Base-by-base conservation (phyloP, 2,888 invertebrate genomes). In the Crossocerus cetratus region DNA sequence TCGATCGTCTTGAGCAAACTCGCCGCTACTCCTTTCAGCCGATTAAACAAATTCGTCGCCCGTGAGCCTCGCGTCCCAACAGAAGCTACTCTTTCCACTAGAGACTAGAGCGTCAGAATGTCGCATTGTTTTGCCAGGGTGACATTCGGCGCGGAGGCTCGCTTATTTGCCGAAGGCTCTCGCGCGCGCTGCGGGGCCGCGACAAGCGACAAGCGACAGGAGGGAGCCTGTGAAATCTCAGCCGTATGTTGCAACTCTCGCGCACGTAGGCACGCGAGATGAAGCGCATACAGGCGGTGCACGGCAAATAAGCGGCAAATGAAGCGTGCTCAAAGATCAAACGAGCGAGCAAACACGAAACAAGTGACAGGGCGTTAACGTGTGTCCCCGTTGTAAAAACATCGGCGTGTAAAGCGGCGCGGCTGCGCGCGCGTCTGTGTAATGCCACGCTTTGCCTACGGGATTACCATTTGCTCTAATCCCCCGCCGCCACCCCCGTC, bases 381-480 rank as follows among this genome's bases (percentile, higher is more conserved):
- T 84, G 81, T 84, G 85, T 83, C 84, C 85, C 83, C 84, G 86
- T 81, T 89, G 87, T 86, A 87, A 89, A 89, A 89, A 89, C 89
- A 89, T 78, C 76, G 72, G 65, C 62, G 42, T 8, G 13, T 49
- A 82, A 81, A 74, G 79, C 85, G 32, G 3, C 1, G 32, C 11
- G 32, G 8, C 8, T 11, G 32, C 8, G 32, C 11, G 32, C 77
- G 77, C 82, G 76, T 82, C 74, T 81, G 83, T 32, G 32, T 32
- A 85, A 49, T 83, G 82, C 78, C 75, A 75, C 80, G 84, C 88
- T 88, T 88, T 88, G 88, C 88, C 86, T 87, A 88, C 78, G 78
- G 89, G 90, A 90, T 90, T 90, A 90, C 85, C 87, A 85, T 87
- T 87, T 86, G 79, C 84, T 84, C 84, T 88, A 89, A 89, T 88